Conservation (phyloP, 2,888 invertebrate species). For the Alviniconcha strummeri region DNA sequence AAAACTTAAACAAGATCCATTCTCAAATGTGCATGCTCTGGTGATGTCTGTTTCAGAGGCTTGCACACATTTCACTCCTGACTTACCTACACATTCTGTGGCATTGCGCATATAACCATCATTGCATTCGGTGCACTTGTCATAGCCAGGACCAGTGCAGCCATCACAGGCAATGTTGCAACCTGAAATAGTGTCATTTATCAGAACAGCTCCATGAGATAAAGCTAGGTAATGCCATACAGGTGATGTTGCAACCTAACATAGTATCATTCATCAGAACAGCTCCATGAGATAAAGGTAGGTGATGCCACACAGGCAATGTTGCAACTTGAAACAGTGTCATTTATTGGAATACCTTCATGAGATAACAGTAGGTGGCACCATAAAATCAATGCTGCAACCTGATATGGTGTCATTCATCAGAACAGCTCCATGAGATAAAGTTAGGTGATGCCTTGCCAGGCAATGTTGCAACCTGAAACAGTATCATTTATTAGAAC, state of each 20-base stretch:
- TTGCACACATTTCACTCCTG: no score
- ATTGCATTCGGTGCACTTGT: constrained; percentile 90
- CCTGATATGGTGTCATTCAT: background rate
- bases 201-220: background rate
- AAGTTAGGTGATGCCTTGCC: constrained; percentile 70
- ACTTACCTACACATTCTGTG: constrained; percentile 82
- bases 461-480: constrained; percentile 88
- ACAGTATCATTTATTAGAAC: constrained; percentile 12
- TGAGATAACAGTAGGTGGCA: background rate
- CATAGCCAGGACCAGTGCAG: constrained; percentile 92
- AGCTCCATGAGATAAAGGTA: no score
- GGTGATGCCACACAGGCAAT: constrained; percentile 79
- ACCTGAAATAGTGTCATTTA: constrained; percentile 73
- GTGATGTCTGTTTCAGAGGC: no score
- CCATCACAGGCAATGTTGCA: constrained; percentile 90
- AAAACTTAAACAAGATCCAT: no score
- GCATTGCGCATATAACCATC: constrained; percentile 81
- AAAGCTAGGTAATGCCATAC: constrained; percentile 72
- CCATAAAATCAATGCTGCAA: no score
- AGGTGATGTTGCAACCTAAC: constrained; percentile 86
- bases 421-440: background rate
- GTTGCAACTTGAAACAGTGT: constrained; percentile 83
- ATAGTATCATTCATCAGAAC: background rate
- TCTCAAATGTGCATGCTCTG: no score
- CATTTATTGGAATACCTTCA: background rate